phyloP scores from a whole-genome alignment of 1,140 invertebrate species.

The Euwallacea fornicatus region DNA sequence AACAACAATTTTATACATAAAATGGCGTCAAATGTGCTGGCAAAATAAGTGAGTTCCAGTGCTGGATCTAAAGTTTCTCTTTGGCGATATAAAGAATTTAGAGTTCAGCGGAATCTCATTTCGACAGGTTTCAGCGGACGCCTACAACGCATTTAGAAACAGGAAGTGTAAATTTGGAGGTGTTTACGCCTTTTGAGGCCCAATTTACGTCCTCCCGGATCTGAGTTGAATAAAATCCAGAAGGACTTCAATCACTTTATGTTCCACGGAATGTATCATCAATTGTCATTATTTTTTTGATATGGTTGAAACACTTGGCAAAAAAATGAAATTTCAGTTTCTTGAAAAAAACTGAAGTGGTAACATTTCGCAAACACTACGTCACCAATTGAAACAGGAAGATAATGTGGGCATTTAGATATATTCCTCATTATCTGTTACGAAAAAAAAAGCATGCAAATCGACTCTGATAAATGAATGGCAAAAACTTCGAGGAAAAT shows the following conservation, averaged over 20 bases:
- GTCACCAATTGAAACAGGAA: no score
- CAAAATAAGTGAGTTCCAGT: not conserved
- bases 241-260: constrained; percentile 57
- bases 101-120: constrained; percentile 22
- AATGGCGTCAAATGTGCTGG: constrained; percentile 11
- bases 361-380: no score
- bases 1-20: not conserved
- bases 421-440: no score
- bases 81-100: constrained; percentile 17
- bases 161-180: not conserved
- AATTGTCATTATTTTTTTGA: no score
- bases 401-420: no score
- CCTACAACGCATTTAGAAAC: constrained; percentile 1
- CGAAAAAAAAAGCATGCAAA: no score
- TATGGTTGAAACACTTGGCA: no score
- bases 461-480: no score
- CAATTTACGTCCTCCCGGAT: constrained; percentile 46
- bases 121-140: not conserved
- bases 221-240: constrained; percentile 55
- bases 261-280: constrained; percentile 51
- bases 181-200: constrained; percentile 34
- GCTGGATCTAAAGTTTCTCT: not conserved
- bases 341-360: no score
- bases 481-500: no score
- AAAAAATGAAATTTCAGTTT: no score